Base-by-base conservation (phyloP, 2,113 vertebrate genomes). In the Periophthalmodon schlosseri region DNA sequence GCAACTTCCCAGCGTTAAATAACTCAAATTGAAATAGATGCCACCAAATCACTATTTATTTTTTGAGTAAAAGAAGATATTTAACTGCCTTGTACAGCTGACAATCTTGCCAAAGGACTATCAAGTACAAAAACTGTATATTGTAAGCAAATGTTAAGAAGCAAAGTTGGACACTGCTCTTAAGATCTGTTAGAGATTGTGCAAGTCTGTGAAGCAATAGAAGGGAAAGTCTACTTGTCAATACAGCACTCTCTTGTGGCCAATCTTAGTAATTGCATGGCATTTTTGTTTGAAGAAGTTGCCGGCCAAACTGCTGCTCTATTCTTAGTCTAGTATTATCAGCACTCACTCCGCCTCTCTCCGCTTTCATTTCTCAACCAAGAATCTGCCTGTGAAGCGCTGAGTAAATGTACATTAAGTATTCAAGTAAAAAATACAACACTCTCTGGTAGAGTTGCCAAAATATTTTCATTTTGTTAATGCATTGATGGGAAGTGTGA, bases 361-460 rank as follows among this genome's bases (percentile, higher is more conserved):
- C 16, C 75, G 60, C 65, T 69, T 23, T 75, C 47, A 50, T 39
- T 69, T 76, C 18, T 73, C 44, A 65, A 77, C 33, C 56, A 61
- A 67, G 23, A 63, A 56, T 75, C 44, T 56, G 33, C 50, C 63
- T 47, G 20, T 67, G 21, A 46, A 24, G 36, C 60, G 61, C 12
- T 39, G 10, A 68, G 36, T 33, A 39, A 49, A 72, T 74, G 80
- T 80, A 81, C 63, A 60, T 47, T 60, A 77, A 49, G 44, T 64
- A 73, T 74, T 70, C 47, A 63, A 44, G 24, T 61, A 14, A 70
- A 69, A 65, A 76, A 67, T 76, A 77, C 86, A 74, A 69, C 77
- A 87, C 91, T 92, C 91, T 91, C 91, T 84, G 90, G 91, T 80
- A 91, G 91, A 90, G 91, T 90, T 85, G 61, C 68, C 69, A 76